Conservation (phyloP, 2,113 vertebrate genomes). For the Phyllostomus discolor region DNA sequence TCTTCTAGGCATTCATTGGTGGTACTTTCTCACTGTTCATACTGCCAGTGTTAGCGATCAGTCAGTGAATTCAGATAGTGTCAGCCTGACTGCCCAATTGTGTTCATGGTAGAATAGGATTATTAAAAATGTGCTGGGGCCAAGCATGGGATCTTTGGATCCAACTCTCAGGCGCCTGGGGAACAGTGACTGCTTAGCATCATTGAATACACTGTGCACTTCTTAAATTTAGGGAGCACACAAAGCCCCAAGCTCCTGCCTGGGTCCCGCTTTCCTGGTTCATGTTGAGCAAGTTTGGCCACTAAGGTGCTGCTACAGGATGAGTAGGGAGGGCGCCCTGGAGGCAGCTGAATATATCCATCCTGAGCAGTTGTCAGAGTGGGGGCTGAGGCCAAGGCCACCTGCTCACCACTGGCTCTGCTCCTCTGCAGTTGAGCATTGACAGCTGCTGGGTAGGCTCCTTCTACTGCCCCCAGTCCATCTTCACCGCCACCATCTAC, state of each 20-base stretch:
- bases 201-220: not conserved
- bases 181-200: not conserved
- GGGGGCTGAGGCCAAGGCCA: not conserved
- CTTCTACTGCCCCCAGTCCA: conserved; percentile 58
- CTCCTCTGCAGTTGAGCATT: conserved; percentile 69
- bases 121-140: not conserved
- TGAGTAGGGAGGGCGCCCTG: not conserved
- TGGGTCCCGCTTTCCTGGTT: not conserved
- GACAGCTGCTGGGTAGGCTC: conserved; percentile 79
- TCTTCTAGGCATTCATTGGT: not conserved
- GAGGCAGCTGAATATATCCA: not conserved
- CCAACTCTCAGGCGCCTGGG: not conserved
- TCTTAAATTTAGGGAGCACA: not conserved
- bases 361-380: not conserved
- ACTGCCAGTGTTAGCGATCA: not conserved
- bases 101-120: not conserved
- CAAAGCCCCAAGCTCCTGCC: not conserved
- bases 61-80: not conserved
- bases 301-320: not conserved
- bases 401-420: not conserved
- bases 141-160: not conserved
- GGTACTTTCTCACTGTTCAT: not conserved
- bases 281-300: not conserved
- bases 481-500: conserved; percentile 67
- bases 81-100: not conserved